These are phyloP conservation scores for Pseudomugil tenellus DNA, from an alignment of 2,797 vertebrate genomes.

Conservation along the genomic window DNA sequence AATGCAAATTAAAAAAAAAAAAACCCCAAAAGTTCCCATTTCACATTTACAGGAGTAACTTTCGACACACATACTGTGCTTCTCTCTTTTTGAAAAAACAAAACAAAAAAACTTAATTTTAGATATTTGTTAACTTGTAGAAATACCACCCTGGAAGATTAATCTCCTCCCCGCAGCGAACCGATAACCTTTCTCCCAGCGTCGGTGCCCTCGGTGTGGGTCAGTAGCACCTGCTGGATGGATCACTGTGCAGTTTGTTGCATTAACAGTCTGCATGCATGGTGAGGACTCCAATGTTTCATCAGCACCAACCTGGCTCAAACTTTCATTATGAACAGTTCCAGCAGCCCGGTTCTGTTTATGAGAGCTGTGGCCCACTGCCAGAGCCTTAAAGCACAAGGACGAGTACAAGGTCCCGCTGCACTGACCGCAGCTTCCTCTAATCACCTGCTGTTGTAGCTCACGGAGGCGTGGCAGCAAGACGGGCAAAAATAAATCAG, in stretches of 20 bases:
- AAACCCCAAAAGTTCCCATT: too few relatives aligned
- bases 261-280: neutral
- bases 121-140: too few relatives aligned
- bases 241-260: neutral
- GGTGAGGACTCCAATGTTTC: neutral
- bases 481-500: neutral
- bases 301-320: neutral
- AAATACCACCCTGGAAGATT: neutral
- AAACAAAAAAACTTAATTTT: too few relatives aligned
- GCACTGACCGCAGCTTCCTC: neutral
- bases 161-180: neutral
- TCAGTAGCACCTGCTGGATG: neutral
- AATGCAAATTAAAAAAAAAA: too few relatives aligned
- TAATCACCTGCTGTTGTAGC: neutral
- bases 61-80: too few relatives aligned
- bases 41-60: too few relatives aligned
- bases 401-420: conserved; percentile 1
- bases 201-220: neutral
- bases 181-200: neutral
- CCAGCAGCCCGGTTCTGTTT: neutral
- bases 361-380: neutral
- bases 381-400: conserved; percentile 12
- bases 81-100: too few relatives aligned
- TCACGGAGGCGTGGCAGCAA: neutral
- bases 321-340: neutral